A percentile compares a stretch with the other conserved stretches of the same genome.
Evolutionary conservation across 2,797 vertebrate species (phyloP).

Genomic region (Esox masquinongy): DNA sequence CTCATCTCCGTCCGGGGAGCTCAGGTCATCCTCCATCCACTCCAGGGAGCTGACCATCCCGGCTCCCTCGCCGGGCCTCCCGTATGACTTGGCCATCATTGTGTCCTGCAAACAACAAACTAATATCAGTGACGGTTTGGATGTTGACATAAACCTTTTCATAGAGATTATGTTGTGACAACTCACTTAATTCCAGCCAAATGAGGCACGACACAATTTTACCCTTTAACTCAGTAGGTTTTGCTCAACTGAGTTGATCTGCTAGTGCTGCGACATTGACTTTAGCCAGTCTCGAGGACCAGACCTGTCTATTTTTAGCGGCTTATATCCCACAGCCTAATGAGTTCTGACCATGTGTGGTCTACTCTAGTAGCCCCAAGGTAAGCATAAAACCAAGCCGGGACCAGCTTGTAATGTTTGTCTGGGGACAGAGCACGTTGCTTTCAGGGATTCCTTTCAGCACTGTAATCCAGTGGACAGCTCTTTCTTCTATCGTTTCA

Average conservation of each 20-base stretch:
- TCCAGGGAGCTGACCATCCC: slow-evolving; percentile 79
- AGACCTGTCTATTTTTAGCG: slow-evolving; percentile 14
- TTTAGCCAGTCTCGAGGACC: background rate
- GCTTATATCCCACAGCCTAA: background rate
- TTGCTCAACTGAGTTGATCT: background rate
- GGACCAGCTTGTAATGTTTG: background rate
- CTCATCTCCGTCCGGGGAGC: slow-evolving; percentile 79
- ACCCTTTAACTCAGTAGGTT: background rate
- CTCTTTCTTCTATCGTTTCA: no score
- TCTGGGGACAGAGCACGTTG: background rate
- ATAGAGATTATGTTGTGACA: background rate
- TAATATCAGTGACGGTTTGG: background rate
- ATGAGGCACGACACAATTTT: background rate
- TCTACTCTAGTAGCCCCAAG: background rate
- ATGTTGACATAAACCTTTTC: background rate
- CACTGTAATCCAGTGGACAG: no score
- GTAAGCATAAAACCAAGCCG: background rate
- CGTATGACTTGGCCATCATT: slow-evolving; percentile 82
- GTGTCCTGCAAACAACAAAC: slow-evolving; percentile 57
- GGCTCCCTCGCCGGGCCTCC: slow-evolving; percentile 76
- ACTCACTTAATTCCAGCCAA: background rate
- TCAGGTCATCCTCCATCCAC: slow-evolving; percentile 83
- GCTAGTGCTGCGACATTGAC: background rate
- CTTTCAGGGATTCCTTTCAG: background rate
- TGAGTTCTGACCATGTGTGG: background rate